Percentiles rank a stretch among this genome's conserved stretches.
These are phyloP conservation scores for Alaudala cheleensis DNA, from an alignment of 2,113 vertebrate genomes.

Conservation along the genomic window DNA sequence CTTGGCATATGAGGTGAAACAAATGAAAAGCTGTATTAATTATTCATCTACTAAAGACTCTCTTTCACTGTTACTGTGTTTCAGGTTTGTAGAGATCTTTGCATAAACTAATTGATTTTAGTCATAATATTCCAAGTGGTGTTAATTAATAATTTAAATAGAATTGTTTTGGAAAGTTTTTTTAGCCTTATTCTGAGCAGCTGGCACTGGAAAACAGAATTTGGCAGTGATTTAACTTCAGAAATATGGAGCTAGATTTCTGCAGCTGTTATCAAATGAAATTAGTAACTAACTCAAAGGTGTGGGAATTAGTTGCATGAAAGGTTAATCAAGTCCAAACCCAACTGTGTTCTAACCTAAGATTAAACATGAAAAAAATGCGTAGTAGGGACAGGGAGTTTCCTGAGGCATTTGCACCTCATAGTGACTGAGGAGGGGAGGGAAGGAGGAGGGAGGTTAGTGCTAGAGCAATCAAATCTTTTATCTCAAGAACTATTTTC, in stretches of 20 bases:
- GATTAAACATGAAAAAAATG: not conserved
- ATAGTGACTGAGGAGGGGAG: not conserved
- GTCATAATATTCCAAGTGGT: slow-evolving; percentile 16
- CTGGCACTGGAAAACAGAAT: not conserved
- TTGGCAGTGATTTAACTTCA: slow-evolving; percentile 10
- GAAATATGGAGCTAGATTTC: slow-evolving; percentile 3
- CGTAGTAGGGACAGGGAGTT: not conserved
- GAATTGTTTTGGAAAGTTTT: slow-evolving; percentile 17
- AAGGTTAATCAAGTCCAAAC: slow-evolving; percentile 12
- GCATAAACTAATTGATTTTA: slow-evolving; percentile 45
- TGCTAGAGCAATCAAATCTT: slow-evolving; percentile 24
- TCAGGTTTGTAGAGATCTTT: slow-evolving; percentile 25
- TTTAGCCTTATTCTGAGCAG: slow-evolving; percentile 9
- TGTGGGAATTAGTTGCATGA: not conserved
- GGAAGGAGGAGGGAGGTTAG: not conserved
- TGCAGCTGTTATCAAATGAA: slow-evolving; percentile 6
- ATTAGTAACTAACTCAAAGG: slow-evolving; percentile 5
- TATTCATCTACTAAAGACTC: slow-evolving; percentile 35
- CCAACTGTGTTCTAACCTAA: slow-evolving; percentile 14
- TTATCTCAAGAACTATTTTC: slow-evolving; percentile 43
- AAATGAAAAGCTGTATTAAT: slow-evolving; percentile 47
- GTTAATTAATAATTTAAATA: slow-evolving; percentile 50
- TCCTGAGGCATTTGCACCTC: slow-evolving; percentile 13
- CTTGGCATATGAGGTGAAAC: slow-evolving; percentile 11
- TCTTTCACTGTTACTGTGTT: slow-evolving; percentile 6